These are phyloP conservation scores for Collichthys lucidus DNA, from an alignment of 2,113 vertebrate genomes.

Conservation along the genomic window DNA sequence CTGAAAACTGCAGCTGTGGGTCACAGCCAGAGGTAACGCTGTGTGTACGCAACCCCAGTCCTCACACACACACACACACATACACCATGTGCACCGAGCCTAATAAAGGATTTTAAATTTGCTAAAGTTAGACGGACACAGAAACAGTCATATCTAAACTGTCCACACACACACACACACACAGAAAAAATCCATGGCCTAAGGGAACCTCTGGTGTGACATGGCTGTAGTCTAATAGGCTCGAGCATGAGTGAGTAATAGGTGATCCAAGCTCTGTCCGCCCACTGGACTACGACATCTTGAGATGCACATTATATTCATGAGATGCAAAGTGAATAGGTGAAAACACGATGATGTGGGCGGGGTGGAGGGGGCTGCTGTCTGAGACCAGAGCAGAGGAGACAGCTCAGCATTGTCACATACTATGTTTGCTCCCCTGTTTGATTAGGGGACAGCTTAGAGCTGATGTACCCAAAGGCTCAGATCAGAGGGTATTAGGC, in stretches of 20 bases:
- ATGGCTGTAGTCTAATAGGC: slow-evolving; percentile 66
- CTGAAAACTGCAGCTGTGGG: slow-evolving; percentile 75
- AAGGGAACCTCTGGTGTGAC: slow-evolving; percentile 67
- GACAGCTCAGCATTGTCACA: slow-evolving; percentile 74
- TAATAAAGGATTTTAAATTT: slow-evolving; percentile 53
- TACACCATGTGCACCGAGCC: slow-evolving; percentile 13
- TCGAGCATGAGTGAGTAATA: slow-evolving; percentile 78
- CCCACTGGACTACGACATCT: slow-evolving; percentile 78
- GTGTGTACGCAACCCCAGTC: background rate
- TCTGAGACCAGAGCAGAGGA: slow-evolving; percentile 66
- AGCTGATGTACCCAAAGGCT: slow-evolving; percentile 61
- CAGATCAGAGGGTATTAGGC: slow-evolving; percentile 49
- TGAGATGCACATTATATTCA: slow-evolving; percentile 71
- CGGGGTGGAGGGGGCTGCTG: slow-evolving; percentile 27
- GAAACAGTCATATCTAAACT: slow-evolving; percentile 49
- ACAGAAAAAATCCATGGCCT: slow-evolving; percentile 34
- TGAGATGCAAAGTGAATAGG: slow-evolving; percentile 73
- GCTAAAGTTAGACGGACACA: slow-evolving; percentile 40
- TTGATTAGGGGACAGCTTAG: slow-evolving; percentile 73
- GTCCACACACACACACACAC: slow-evolving; percentile 11
- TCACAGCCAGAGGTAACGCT: slow-evolving; percentile 67
- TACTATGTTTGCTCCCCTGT: slow-evolving; percentile 57
- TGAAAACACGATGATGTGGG: slow-evolving; percentile 73
- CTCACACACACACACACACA: slow-evolving; percentile 32
- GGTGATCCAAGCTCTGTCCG: slow-evolving; percentile 72